phyloP scores from a whole-genome alignment of 1,140 invertebrate species.

The Samia ricini region DNA sequence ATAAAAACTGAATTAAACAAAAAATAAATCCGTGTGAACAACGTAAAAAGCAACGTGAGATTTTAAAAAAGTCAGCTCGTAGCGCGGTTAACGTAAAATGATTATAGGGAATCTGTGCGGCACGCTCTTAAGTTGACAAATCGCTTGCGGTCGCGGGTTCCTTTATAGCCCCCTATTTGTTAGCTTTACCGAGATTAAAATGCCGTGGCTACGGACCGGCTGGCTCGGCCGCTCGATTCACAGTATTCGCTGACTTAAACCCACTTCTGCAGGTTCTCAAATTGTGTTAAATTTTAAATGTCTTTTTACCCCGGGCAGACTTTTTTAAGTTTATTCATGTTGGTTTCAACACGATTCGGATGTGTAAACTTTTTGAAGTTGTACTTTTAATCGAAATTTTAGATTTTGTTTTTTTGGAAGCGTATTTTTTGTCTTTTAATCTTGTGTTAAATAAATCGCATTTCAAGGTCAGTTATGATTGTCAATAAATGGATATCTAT shows the following conservation, averaged over 20 bases:
- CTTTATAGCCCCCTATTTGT: slow-evolving; percentile 25
- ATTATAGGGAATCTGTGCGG: slow-evolving; percentile 1
- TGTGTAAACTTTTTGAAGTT: background rate
- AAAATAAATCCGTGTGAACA: background rate
- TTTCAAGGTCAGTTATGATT: too few relatives aligned
- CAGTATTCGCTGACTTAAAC: background rate
- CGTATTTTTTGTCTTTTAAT: too few relatives aligned
- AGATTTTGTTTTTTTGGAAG: too few relatives aligned
- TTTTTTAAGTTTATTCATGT: background rate
- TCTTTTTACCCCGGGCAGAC: background rate
- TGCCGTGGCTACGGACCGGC: slow-evolving; percentile 6
- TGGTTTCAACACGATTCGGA: background rate
- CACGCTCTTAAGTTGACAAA: slow-evolving; percentile 8
- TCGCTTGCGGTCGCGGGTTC: slow-evolving; percentile 5
- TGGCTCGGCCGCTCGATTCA: background rate
- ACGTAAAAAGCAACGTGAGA: too few relatives aligned
- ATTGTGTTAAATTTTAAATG: background rate
- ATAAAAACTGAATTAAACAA: background rate
- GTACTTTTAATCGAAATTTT: background rate
- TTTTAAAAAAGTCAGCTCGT: background rate
- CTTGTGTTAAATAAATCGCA: too few relatives aligned
- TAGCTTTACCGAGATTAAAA: slow-evolving; percentile 27
- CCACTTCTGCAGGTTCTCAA: background rate
- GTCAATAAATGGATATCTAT: too few relatives aligned
- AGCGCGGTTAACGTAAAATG: slow-evolving; percentile 8